Conservation (phyloP, 2,113 vertebrate species). For the Catharus minimus region DNA sequence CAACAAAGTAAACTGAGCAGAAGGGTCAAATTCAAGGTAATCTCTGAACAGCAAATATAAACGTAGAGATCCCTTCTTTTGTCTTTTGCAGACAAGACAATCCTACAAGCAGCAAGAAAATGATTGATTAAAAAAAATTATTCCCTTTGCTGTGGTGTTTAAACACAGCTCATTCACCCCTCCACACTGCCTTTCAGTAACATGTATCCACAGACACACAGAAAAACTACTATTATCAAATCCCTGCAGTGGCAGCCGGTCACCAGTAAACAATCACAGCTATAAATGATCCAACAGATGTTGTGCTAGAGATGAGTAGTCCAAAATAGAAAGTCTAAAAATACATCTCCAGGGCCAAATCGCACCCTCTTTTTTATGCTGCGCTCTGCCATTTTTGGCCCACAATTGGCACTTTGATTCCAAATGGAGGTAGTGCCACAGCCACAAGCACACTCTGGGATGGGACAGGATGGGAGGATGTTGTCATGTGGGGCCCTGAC, state of each 20-base stretch:
- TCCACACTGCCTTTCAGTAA: not conserved
- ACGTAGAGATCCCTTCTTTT: not conserved
- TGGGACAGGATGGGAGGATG: rapidly evolving
- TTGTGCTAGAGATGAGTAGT: slow-evolving; percentile 65
- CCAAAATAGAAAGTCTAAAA: slow-evolving; percentile 69
- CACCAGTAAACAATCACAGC: slow-evolving; percentile 67
- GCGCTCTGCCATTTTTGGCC: slow-evolving; percentile 13
- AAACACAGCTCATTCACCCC: not conserved
- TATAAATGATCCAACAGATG: slow-evolving; percentile 66
- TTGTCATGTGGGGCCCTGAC: rapidly evolving
- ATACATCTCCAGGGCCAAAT: slow-evolving; percentile 47
- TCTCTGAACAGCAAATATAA: not conserved
- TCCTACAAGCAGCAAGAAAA: slow-evolving; percentile 1
- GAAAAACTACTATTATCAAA: slow-evolving; percentile 26
- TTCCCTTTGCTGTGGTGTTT: not conserved
- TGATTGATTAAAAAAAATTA: not conserved
- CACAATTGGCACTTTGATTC: not conserved
- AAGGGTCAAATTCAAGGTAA: slow-evolving; percentile 55
- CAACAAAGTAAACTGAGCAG: slow-evolving; percentile 11
- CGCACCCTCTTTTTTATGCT: slow-evolving; percentile 24
- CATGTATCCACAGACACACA: not conserved
- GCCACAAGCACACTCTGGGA: not conserved
- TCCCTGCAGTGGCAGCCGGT: slow-evolving; percentile 38
- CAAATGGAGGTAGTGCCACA: not conserved
- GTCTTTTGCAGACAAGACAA: not conserved